Evolutionary conservation across 2,113 vertebrate species (phyloP).

Genomic region (Scalopus aquaticus): DNA sequence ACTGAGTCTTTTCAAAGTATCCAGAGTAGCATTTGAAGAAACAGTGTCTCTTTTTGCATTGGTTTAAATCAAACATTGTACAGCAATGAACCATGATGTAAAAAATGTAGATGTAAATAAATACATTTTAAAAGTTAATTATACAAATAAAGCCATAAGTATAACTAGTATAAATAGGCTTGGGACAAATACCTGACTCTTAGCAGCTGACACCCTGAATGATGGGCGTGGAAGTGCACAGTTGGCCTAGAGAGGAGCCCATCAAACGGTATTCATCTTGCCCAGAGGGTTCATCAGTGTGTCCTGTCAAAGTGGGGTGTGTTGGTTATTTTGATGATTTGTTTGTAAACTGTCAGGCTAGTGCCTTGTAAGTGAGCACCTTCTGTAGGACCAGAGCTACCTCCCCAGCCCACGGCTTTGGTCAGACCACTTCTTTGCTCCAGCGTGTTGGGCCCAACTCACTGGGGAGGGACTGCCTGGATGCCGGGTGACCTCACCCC

Average conservation of each 20-base stretch:
- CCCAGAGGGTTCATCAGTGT: neutral
- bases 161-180: neutral
- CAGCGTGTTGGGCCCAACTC: rapidly evolving
- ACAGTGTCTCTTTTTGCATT: neutral
- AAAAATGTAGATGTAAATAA: too few species aligned
- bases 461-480: neutral
- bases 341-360: neutral
- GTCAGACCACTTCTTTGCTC: neutral
- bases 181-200: neutral
- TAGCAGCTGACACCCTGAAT: too few species aligned
- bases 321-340: neutral
- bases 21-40: neutral
- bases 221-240: neutral
- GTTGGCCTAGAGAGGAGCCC: neutral
- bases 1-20: neutral
- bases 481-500: neutral
- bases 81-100: too few species aligned
- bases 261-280: neutral
- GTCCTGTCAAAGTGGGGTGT: neutral
- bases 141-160: neutral
- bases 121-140: neutral
- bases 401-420: neutral
- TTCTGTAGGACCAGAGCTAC: neutral
- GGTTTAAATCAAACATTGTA: too few species aligned
- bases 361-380: neutral